Evolutionary conservation across 1,140 invertebrate genomes (phyloP).

Genomic region (Daktulosphaira vitifoliae): DNA sequence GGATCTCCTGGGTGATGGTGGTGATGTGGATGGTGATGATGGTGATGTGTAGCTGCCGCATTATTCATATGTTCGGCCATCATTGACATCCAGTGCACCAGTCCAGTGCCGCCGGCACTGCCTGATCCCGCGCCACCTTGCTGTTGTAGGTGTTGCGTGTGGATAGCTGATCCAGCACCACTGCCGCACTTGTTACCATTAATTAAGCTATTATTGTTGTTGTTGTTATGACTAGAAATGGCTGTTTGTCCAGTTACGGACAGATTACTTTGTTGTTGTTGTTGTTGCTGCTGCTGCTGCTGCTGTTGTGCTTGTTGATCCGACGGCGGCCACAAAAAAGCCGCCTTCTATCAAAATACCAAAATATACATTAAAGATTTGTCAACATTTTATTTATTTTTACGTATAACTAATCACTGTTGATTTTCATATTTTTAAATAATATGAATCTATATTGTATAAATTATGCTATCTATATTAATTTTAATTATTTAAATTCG

Average conservation of each 20-base stretch:
- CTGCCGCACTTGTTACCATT: constrained; percentile 25
- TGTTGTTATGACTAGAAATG: neutral
- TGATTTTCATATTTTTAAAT: too few species aligned
- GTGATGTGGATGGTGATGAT: constrained; percentile 46
- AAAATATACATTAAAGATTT: constrained; percentile 1
- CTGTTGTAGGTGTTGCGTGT: constrained; percentile 18
- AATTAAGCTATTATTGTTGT: neutral
- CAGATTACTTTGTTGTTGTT: constrained; percentile 14
- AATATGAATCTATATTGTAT: too few species aligned
- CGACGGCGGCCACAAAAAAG: constrained; percentile 26
- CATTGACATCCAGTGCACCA: constrained; percentile 58
- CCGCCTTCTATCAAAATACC: constrained; percentile 23
- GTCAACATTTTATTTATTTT: too few species aligned
- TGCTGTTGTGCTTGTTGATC: constrained; percentile 24
- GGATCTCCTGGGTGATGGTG: constrained; percentile 41
- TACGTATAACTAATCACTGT: too few species aligned
- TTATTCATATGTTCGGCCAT: constrained; percentile 56
- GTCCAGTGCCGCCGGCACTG: constrained; percentile 43
- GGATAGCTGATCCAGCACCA: neutral
- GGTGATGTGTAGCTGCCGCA: constrained; percentile 44
- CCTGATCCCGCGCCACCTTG: constrained; percentile 23
- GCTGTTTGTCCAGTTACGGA: neutral
- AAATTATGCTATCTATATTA: too few species aligned
- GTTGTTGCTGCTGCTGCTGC: constrained; percentile 10
- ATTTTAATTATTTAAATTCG: too few species aligned